phyloP scores from a whole-genome alignment of 2,113 vertebrate species.

The Hydropotes inermis region DNA sequence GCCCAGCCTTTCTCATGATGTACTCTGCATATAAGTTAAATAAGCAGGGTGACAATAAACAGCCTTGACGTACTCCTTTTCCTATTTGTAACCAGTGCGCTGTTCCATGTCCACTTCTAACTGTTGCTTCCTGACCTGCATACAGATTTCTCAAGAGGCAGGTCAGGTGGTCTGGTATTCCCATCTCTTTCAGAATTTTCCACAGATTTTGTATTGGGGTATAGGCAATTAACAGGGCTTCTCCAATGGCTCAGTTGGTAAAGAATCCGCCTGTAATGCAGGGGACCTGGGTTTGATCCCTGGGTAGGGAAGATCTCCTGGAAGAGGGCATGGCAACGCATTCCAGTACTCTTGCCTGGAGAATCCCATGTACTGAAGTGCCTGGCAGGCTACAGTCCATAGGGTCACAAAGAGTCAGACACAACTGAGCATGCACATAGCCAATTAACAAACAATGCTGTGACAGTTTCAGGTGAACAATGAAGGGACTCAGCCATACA shows the following conservation, averaged over 20 bases:
- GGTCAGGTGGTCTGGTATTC: neutral
- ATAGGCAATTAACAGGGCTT: neutral
- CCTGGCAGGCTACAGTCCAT: neutral
- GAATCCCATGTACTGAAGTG: neutral
- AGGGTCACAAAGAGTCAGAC: neutral
- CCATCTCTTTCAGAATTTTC: neutral
- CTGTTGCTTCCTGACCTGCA: neutral
- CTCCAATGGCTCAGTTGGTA: neutral
- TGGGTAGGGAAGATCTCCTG: neutral
- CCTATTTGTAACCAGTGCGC: neutral
- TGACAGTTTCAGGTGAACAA: neutral
- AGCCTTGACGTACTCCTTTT: neutral
- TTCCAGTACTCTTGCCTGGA: neutral
- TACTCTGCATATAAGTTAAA: neutral
- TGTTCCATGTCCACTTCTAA: neutral
- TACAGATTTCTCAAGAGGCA: neutral
- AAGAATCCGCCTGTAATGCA: neutral
- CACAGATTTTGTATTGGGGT: neutral
- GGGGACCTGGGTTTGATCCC: neutral
- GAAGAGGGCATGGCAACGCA: neutral
- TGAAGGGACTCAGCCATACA: neutral
- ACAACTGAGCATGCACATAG: neutral
- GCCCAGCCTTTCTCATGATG: neutral
- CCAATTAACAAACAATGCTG: neutral
- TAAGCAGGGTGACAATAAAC: neutral